Evolutionary conservation across 2,888 invertebrate species (phyloP).

Genomic region (Pollenia amentaria): DNA sequence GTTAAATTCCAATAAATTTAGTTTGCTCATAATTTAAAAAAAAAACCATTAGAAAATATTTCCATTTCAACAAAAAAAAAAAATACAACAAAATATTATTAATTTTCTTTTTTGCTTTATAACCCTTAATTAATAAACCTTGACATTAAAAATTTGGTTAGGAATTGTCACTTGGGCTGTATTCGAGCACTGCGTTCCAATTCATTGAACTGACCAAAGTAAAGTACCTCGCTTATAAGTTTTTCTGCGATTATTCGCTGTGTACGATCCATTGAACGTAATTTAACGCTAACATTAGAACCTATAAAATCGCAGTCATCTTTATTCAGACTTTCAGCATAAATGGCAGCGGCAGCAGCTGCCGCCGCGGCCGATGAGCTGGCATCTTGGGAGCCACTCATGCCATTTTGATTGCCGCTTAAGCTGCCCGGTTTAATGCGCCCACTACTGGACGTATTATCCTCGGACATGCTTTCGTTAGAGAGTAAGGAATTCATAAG

Average conservation of each 20-base stretch:
- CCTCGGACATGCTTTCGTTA: conserved; percentile 81
- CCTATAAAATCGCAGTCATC: conserved; percentile 83
- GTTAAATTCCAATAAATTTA: too few species aligned
- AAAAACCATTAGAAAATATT: background rate
- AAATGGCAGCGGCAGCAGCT: conserved; percentile 80
- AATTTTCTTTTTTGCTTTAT: conserved; percentile 1
- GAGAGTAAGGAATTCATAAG: conserved; percentile 80
- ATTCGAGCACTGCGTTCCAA: conserved; percentile 83
- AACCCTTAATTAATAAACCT: conserved; percentile 59
- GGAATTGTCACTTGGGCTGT: conserved; percentile 82
- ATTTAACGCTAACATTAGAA: conserved; percentile 82
- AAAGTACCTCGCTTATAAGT: conserved; percentile 83
- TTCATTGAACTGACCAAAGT: conserved; percentile 83
- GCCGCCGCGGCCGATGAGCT: conserved; percentile 77
- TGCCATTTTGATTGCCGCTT: conserved; percentile 71
- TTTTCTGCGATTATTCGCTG: conserved; percentile 84
- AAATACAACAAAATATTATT: background rate
- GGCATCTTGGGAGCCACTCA: conserved; percentile 79
- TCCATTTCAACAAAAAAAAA: conserved; percentile 6
- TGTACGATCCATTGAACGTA: conserved; percentile 83
- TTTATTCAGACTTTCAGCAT: conserved; percentile 80
- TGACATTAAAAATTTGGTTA: conserved; percentile 68
- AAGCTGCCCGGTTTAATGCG: conserved; percentile 74
- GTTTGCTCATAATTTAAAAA: too few species aligned
- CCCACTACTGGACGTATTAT: conserved; percentile 75